Evolutionary conservation across 2,888 invertebrate genomes (phyloP).

Genomic region (Hemicrepidius hirtus): DNA sequence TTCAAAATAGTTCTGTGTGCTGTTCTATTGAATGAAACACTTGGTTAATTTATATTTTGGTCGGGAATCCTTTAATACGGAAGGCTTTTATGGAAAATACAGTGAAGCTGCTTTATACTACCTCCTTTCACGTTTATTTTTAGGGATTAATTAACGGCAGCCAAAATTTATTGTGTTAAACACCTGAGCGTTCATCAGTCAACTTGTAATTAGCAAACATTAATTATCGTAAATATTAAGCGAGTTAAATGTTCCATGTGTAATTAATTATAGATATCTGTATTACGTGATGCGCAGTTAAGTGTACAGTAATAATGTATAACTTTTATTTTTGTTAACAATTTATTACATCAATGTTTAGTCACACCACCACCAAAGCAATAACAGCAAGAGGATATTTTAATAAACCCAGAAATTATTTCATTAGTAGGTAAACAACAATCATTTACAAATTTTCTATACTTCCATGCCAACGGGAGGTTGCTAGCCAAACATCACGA

Average conservation of each 20-base stretch:
- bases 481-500: constrained; percentile 28
- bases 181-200: constrained; percentile 24
- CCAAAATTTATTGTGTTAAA: constrained; percentile 23
- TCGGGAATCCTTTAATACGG: background rate
- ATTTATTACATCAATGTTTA: no score
- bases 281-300: background rate
- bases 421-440: background rate
- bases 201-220: constrained; percentile 21
- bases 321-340: no score
- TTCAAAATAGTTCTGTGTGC: no score
- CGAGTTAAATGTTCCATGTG: constrained; percentile 7
- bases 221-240: constrained; percentile 20
- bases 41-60: no score
- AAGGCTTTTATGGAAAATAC: background rate
- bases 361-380: background rate
- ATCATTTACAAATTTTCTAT: background rate
- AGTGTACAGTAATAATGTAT: no score
- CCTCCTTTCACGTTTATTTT: background rate
- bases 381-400: constrained; percentile 6
- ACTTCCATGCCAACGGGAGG: constrained; percentile 31
- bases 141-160: background rate
- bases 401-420: background rate
- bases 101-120: background rate
- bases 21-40: no score
- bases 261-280: background rate